A percentile compares a stretch with the other conserved stretches of the same genome.
Conservation (phyloP, 2,888 invertebrate genomes). For the Agrilus cyanescens region DNA sequence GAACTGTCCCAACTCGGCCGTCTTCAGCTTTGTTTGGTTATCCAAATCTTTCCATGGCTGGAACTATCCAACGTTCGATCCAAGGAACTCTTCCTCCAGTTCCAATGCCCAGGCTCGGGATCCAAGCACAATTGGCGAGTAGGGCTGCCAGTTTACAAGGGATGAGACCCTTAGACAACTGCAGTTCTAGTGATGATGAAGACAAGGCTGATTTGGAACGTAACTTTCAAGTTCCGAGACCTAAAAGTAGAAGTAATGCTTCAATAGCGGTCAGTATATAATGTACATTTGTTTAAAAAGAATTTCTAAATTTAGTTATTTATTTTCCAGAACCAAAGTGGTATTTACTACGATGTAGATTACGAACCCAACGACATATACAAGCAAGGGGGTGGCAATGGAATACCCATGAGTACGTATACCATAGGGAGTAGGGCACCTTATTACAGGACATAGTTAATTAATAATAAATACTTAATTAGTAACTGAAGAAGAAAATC, state of each 20-base stretch:
- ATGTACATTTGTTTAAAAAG: neutral
- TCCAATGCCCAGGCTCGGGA: constrained; percentile 53
- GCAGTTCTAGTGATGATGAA: constrained; percentile 50
- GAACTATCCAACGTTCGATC: constrained; percentile 35
- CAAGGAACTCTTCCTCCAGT: constrained; percentile 55
- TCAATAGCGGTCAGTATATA: constrained; percentile 45
- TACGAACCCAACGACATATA: constrained; percentile 53
- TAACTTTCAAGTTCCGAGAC: constrained; percentile 67
- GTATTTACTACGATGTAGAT: constrained; percentile 83
- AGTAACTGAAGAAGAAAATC: constrained; percentile 4
- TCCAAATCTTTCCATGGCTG: constrained; percentile 44
- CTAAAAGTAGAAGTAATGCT: constrained; percentile 63
- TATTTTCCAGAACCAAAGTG: constrained; percentile 67
- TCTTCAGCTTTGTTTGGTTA: constrained; percentile 78
- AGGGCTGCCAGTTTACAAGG: constrained; percentile 32
- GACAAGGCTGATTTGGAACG: constrained; percentile 66
- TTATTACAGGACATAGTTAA: constrained; percentile 42
- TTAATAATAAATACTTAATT: constrained; percentile 6
- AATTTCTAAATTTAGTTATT: constrained; percentile 10
- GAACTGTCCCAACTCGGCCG: constrained; percentile 58
- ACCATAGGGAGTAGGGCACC: constrained; percentile 65
- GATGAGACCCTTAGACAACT: constrained; percentile 39
- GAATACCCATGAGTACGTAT: constrained; percentile 74
- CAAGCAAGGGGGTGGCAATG: constrained; percentile 46
- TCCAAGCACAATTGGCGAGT: constrained; percentile 32